Base-by-base conservation (phyloP, 2,888 invertebrate genomes). In the Drosophila paucipuncta region DNA sequence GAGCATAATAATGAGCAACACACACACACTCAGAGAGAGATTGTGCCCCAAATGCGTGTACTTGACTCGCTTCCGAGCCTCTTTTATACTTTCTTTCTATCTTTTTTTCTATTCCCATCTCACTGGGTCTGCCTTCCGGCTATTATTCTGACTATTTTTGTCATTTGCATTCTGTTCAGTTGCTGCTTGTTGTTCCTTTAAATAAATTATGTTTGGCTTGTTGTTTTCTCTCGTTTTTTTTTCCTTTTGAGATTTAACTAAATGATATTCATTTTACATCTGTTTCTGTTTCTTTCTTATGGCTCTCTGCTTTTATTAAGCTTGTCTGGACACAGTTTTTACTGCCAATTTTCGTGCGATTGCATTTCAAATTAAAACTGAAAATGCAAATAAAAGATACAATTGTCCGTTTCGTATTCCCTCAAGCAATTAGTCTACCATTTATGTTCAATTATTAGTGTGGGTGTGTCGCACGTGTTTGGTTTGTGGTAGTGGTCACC, bases 1-100 rank as follows among this genome's bases (percentile, higher is more conserved):
- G 80, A 86, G 87, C 90, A 90, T 87, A 87, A 83, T 82, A 87
- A 90, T 86, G 73, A 83, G 89, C 35, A 25, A 25, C 25, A 4
- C 47, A 25, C 16, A 47, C 3, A 13, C 11, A 43, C 22, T 1
- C 1, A 22, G 28, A 62, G 37, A 57, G 41, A 63, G 57, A 59
- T 50, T 72, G 68, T 61, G 66, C 53, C 72, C 64, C 37, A 61
- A 60, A 66, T 66, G 77, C 53, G 62, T 72, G 64, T 28, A 59
- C 77, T 80, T 69, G 81, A 66, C 81, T 76, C 31, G 55, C 50
- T 72, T 65, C 59, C 66, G 57, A 25, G 52, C 47, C 25, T 57
- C 50, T 33, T 16, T 10, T 16, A 16, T 47, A 25, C 47, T 1
- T 16, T 4, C 25, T 9, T 25, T 25, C 43, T 7, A 13, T 47